Evolutionary conservation across 2,113 vertebrate genomes (phyloP).

Genomic region (Bubalus kerabau): DNA sequence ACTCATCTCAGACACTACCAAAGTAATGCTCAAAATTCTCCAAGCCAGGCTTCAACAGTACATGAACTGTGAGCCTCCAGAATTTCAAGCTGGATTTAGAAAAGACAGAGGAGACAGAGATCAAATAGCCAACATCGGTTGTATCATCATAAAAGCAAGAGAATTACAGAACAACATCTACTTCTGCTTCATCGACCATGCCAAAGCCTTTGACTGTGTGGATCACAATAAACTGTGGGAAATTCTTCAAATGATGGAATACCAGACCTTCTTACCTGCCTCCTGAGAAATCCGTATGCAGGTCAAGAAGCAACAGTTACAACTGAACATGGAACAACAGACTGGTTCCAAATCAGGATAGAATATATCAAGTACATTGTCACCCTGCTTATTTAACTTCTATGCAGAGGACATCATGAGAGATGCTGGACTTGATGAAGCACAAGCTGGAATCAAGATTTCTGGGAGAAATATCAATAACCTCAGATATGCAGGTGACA

Average conservation of each 20-base stretch:
- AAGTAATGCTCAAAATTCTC: too few species aligned
- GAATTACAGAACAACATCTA: neutral
- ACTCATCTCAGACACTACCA: too few species aligned
- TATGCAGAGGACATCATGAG: neutral
- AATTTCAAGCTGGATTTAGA: too few species aligned
- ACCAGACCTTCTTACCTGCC: neutral
- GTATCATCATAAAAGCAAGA: neutral
- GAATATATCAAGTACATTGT: neutral
- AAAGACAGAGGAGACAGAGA: neutral
- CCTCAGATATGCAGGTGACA: neutral
- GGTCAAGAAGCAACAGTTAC: neutral
- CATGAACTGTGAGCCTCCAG: too few species aligned
- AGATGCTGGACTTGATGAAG: neutral
- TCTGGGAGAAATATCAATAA: neutral
- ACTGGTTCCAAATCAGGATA: neutral
- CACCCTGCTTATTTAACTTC: neutral
- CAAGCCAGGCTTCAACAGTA: too few species aligned
- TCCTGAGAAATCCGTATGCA: neutral
- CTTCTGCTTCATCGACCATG: neutral
- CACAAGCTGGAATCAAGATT: neutral
- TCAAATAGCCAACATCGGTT: neutral
- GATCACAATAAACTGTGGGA: neutral
- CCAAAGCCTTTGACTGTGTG: neutral
- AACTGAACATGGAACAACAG: neutral
- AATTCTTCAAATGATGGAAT: neutral